A percentile compares a stretch with the other conserved stretches of the same genome.
Conservation (phyloP, 2,113 vertebrate species). For the Python bivittatus region DNA sequence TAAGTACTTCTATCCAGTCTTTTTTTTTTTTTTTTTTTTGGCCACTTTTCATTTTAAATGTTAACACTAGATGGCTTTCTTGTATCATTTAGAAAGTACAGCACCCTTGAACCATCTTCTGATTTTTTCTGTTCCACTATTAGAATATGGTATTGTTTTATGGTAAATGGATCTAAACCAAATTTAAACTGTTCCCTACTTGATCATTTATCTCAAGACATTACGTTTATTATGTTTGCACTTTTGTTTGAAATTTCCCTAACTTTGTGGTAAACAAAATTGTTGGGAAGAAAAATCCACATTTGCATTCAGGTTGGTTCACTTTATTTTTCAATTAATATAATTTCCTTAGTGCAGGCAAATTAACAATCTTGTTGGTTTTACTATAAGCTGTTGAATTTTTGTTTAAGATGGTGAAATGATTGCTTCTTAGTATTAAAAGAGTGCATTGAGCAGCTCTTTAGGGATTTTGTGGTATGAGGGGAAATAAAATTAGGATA, state of each 20-base stretch:
- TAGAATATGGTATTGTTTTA: constrained; percentile 36
- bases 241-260: constrained; percentile 38
- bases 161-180: background rate
- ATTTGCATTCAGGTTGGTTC: background rate
- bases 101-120: constrained; percentile 9
- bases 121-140: constrained; percentile 41
- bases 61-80: constrained; percentile 83
- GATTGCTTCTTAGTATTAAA: background rate
- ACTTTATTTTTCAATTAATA: constrained; percentile 26
- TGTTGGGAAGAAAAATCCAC: constrained; percentile 26
- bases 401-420: background rate
- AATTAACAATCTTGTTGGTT: background rate
- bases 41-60: constrained; percentile 69
- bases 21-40: no score
- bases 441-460: background rate
- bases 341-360: background rate
- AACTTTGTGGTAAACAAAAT: constrained; percentile 26
- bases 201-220: constrained; percentile 4
- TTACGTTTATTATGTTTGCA: background rate
- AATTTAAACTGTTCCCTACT: constrained; percentile 5
- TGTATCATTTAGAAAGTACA: constrained; percentile 66
- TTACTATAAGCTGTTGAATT: background rate
- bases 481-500: background rate
- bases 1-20: constrained; percentile 51
- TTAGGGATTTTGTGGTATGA: background rate